A percentile compares a stretch with the other conserved stretches of the same genome.
Evolutionary conservation across 2,888 invertebrate genomes (phyloP).

Genomic region (Keiferia lycopersicella): DNA sequence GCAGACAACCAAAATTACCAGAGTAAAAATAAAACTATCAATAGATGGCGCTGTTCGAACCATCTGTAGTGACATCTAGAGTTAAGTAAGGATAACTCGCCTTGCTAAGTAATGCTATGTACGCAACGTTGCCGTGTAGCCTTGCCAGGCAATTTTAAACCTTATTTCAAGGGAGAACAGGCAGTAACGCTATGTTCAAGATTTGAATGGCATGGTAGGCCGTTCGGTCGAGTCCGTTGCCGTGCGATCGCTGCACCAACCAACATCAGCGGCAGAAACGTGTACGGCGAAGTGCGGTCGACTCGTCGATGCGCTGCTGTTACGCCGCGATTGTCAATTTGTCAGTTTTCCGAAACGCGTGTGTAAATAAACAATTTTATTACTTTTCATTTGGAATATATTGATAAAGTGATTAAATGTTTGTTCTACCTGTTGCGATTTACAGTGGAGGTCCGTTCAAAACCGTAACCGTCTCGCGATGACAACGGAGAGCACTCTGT

Average conservation of each 20-base stretch:
- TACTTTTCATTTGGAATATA: conserved; percentile 67
- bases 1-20: too few species aligned
- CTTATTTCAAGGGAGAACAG: conserved; percentile 64
- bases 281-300: conserved; percentile 81
- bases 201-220: conserved; percentile 64
- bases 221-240: conserved; percentile 36
- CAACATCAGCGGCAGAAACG: conserved; percentile 70
- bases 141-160: conserved; percentile 74
- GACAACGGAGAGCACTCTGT: conserved; percentile 79
- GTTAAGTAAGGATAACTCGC: conserved; percentile 29
- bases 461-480: conserved; percentile 79
- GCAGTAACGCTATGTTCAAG: conserved; percentile 63
- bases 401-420: conserved; percentile 76
- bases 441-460: conserved; percentile 71
- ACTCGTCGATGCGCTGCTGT: conserved; percentile 77
- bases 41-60: conserved; percentile 15
- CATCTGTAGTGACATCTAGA: conserved; percentile 52
- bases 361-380: conserved; percentile 78
- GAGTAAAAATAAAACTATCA: background rate
- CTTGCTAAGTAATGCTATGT: conserved; percentile 48
- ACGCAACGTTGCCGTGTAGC: conserved; percentile 45
- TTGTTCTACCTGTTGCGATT: conserved; percentile 70
- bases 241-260: conserved; percentile 37
- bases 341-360: conserved; percentile 73
- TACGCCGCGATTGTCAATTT: conserved; percentile 69